Evolutionary conservation across 2,113 vertebrate genomes (phyloP), one percentile per base, ranked within the genome.

Genomic region (Scalopus aquaticus): DNA sequence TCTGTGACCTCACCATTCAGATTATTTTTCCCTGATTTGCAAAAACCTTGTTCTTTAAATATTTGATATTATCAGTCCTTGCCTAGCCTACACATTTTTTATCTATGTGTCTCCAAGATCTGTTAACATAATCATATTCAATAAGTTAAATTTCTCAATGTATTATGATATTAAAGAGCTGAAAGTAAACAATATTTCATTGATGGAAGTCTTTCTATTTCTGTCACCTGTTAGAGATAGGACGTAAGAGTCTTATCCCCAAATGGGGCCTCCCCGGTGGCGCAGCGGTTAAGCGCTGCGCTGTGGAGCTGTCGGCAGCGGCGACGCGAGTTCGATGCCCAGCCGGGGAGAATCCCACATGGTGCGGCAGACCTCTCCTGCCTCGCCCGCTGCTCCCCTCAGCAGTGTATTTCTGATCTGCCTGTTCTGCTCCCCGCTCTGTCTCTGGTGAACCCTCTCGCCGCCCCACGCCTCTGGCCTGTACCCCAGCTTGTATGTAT

Each of bases 171-270:
- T 44, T 64, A 88, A 92, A 44, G 7, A 28, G 9, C 37, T 90
- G 80, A 92, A 87, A 92, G 32, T 70, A 44, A 92, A 67, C 37
- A 76, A 51, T 10, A 62, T 24, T 70, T 87, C 49, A 11, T 2
- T 35, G 56, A 39, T 37, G 4, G 60, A 4, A 83, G 8, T 60
- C 24, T 51, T 76, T 65, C 6, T 89, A 19, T 44, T 79, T 69
- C 24, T 17, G 73, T 58, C n/a, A 56, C 42, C 37, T 64, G 15
- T 9, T 80, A 67, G 19, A 92, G 3, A 73, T 64, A 9, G 87
- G 6, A 73, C 10, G 0, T 9, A 93, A 51, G n/a, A 5, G 0
- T 19, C 1, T 2, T 20, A 65, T 17, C 6, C 10, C 1, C 69
- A 96, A 86, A 49, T 3, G n/a, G n/a, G n/a, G n/a, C n/a, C n/a